Percentiles rank a stretch among this genome's conserved stretches.
phyloP scores from a whole-genome alignment of 2,888 invertebrate genomes.

The Temnothorax rugatulus region DNA sequence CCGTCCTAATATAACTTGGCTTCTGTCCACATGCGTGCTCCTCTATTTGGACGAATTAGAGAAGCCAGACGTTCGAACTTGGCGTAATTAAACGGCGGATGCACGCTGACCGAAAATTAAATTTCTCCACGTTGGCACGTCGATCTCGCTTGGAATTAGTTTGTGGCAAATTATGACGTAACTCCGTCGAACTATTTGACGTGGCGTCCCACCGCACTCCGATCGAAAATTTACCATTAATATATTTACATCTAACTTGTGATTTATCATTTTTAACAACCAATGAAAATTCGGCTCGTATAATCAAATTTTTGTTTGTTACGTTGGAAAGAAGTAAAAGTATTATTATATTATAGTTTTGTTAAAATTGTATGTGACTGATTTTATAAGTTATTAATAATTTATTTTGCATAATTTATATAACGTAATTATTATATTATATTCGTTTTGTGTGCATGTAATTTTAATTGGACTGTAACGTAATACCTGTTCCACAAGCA shows the following conservation, averaged over 20 bases:
- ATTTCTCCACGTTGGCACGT: slow-evolving; percentile 68
- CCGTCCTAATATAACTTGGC: slow-evolving; percentile 56
- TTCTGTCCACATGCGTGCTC: slow-evolving; percentile 47
- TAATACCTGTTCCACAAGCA: neutral
- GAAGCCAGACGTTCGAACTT: slow-evolving; percentile 61
- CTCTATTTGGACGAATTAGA: slow-evolving; percentile 69
- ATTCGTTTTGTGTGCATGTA: neutral
- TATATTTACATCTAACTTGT: slow-evolving; percentile 8
- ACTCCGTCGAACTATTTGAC: slow-evolving; percentile 42
- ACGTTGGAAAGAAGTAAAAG: neutral
- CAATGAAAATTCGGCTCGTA: neutral
- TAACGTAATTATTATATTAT: slow-evolving; percentile 33
- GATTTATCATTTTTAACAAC: slow-evolving; percentile 10
- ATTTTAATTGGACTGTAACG: slow-evolving; percentile 4
- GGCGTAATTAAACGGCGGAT: slow-evolving; percentile 66
- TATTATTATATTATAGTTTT: slow-evolving; percentile 1
- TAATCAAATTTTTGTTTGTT: neutral
- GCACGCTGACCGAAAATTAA: slow-evolving; percentile 65
- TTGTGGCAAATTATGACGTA: slow-evolving; percentile 55
- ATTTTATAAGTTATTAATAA: slow-evolving; percentile 34
- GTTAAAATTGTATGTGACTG: slow-evolving; percentile 19
- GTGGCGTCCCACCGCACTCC: neutral
- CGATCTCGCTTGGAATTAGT: slow-evolving; percentile 62
- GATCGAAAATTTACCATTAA: slow-evolving; percentile 17
- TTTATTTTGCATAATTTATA: slow-evolving; percentile 22